Base-by-base conservation (phyloP, 92 coral and sea anemone species). In the Hydrozoanthus gracilis region DNA sequence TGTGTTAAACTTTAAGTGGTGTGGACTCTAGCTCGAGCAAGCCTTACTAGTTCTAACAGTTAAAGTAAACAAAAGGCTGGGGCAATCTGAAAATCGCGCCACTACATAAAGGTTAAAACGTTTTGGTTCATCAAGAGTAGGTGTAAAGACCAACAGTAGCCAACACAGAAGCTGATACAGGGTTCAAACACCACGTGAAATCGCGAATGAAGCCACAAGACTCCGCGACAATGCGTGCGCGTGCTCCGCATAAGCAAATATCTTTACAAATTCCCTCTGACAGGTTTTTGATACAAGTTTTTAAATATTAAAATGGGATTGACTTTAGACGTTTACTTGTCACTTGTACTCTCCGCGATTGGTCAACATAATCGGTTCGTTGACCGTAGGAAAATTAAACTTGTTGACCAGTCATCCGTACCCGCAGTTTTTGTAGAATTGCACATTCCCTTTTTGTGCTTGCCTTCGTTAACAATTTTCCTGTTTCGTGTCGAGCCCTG, bases 301-400 rank as follows among this genome's bases (percentile, higher is more conserved):
- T 80, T 13, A 80, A 80, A 80, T 80, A 80, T 80, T 80, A 80
- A 80, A 80, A 80, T 17, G 74, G 58, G 69, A 80, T 80, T 80
- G 66, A 64, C 44, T 80, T 80, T 80, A 55, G 85, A 47, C 48
- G 72, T 80, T 73, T 62, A 62, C 85, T 46, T 80, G 85, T 65
- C 85, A 17, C 54, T 48, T 64, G 56, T 16, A 18, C 55, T 10
- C 39, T 80, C 74, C 4, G 60, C 66, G 73, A 80, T 80, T 80
- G 85, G 85, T 50, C 51, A 18, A 64, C 58, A 80, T 39, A 62
- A 80, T 64, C 85, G 58, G 60, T 80, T 80, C 85, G 66, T 20
- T 80, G 85, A 80, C 69, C 75, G 64, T 18, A 16, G 66, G 44
- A 65, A 80, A 79, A 80, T 64, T 65, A 48, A 62, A 80, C 64